These are phyloP conservation scores for Poecilus cupreus DNA, from an alignment of 2,888 invertebrate genomes.

Conservation along the genomic window DNA sequence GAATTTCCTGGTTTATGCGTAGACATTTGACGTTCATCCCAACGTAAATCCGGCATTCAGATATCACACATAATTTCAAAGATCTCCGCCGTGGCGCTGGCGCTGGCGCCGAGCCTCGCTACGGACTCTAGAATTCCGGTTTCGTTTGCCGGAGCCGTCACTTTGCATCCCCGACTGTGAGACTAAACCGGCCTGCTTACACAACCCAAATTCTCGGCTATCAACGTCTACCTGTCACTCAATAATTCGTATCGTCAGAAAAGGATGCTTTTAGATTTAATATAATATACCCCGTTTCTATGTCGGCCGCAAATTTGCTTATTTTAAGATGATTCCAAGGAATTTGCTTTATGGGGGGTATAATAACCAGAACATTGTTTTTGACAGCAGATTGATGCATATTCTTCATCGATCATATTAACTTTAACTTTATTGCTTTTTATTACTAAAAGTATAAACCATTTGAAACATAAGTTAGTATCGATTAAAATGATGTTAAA, in stretches of 20 bases:
- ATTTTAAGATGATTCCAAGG: background rate
- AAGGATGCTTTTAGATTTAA: constrained; percentile 27
- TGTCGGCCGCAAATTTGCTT: background rate
- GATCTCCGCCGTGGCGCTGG: background rate
- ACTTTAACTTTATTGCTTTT: no score
- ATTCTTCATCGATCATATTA: background rate
- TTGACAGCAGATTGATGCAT: no score
- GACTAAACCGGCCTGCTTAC: constrained; percentile 13
- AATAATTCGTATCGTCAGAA: constrained; percentile 28
- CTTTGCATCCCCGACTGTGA: background rate
- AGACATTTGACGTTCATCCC: constrained; percentile 25
- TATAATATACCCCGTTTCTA: background rate
- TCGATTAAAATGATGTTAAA: no score
- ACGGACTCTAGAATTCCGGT: background rate
- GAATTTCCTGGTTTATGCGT: constrained; percentile 28
- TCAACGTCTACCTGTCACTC: constrained; percentile 48
- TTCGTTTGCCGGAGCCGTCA: constrained; percentile 39
- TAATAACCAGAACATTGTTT: background rate
- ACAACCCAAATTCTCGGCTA: constrained; percentile 37
- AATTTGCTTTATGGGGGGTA: no score
- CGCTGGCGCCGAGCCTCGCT: background rate
- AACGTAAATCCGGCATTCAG: constrained; percentile 25
- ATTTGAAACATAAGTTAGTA: no score
- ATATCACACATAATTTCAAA: constrained; percentile 25
- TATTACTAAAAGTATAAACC: no score